Evolutionary conservation across 2,113 vertebrate genomes (phyloP).

Genomic region (Eulacestoma nigropectus): DNA sequence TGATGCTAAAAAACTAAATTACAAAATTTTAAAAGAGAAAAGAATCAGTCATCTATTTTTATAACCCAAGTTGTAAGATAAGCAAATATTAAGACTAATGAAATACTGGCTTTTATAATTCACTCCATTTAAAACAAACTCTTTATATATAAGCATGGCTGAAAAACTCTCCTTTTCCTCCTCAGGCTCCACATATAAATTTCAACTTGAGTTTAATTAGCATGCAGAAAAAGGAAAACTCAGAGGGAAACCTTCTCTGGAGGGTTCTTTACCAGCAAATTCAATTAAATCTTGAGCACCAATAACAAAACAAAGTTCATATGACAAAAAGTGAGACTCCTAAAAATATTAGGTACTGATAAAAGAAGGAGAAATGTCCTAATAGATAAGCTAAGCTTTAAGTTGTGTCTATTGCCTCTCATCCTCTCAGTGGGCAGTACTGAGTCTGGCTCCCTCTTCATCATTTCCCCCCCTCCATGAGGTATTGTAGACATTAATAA

Average conservation of each 20-base stretch:
- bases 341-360: neutral
- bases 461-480: neutral
- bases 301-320: neutral
- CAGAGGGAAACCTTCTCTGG: neutral
- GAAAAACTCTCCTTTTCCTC: neutral
- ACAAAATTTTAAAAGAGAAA: neutral
- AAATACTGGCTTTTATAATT: neutral
- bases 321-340: neutral
- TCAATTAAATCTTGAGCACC: neutral
- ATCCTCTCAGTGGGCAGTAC: neutral
- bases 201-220: neutral
- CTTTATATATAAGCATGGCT: neutral
- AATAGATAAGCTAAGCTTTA: neutral
- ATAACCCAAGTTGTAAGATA: neutral
- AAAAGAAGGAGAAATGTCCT: neutral
- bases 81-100: neutral
- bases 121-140: neutral
- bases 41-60: neutral
- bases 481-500: neutral
- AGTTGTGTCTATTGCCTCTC: neutral
- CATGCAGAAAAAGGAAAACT: neutral
- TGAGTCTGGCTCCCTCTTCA: neutral
- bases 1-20: neutral
- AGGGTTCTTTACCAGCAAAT: neutral
- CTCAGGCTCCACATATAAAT: neutral